Base-by-base conservation (phyloP, 2,113 vertebrate species). In the Anguilla rostrata region DNA sequence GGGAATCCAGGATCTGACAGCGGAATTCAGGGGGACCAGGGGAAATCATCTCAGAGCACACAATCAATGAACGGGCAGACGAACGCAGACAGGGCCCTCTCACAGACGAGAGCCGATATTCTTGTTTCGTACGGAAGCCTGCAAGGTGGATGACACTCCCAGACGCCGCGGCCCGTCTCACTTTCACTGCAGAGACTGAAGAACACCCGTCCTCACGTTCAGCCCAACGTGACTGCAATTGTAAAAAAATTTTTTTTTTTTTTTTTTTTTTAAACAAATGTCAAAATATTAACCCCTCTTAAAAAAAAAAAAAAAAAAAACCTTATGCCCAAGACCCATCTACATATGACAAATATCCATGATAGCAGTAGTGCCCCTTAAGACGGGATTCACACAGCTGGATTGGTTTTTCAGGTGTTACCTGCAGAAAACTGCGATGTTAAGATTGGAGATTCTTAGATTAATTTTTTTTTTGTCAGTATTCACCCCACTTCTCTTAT, bases 281-380 rank as follows among this genome's bases (percentile, higher is more conserved):
- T 26, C 71, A 63, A 83, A 84, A 84, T 34, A 34, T 39, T 53
- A 60, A 60, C 60, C 60, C 60, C 60, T 20, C 75, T 9, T 11
- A 80, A 20, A 20, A 60, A 18, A 15, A 60, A 20, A 20, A 60
- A 80, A 20, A 20, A 60, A 18, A 15, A 60, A 20, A 20, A 60
- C 78, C 34, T 34, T 34, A 29, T 5, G 12, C 20, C 29, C 46
- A 14, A 60, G 0, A 20, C 16, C n/a, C 60, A 14, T 78, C 71
- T 85, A 39, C 66, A 78, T 85, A 85, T 40, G 78, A 85, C 49
- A 85, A 66, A 85, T 29, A 20, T 84, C 75, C 20, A 79, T 80
- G 71, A 85, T 16, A 85, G 29, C 22, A 79, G 29, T n/a, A 80
- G 79, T 57, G 18, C 57, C 53, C 49, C n/a, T 56, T 49, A 53